Evolutionary conservation across 2,113 vertebrate species (phyloP).

Genomic region (Psephotus haematonotus): DNA sequence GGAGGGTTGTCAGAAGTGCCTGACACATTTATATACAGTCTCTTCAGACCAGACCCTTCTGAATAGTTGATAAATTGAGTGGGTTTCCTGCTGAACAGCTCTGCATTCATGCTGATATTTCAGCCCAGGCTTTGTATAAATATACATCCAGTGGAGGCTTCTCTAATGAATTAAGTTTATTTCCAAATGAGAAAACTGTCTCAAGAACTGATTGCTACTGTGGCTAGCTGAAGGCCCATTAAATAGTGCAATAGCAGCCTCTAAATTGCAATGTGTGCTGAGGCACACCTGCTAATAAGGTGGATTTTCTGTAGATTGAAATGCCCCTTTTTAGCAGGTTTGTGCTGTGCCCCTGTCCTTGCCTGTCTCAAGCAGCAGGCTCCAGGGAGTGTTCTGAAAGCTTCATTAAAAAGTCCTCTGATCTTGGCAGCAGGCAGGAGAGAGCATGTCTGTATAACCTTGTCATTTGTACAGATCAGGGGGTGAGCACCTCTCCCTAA

Average conservation of each 20-base stretch:
- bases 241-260: not conserved
- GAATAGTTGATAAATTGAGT: not conserved
- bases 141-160: not conserved
- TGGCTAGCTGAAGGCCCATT: not conserved
- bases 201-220: not conserved
- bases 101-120: not conserved
- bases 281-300: not conserved
- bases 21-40: not conserved
- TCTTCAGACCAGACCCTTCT: not conserved
- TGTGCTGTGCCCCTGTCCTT: not conserved
- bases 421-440: not conserved
- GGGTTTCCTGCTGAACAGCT: not conserved
- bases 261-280: not conserved
- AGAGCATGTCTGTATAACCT: not conserved
- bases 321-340: not conserved
- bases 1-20: not conserved
- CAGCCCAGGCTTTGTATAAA: not conserved
- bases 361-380: not conserved
- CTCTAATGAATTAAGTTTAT: not conserved
- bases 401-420: slow-evolving; percentile 34
- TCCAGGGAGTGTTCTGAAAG: not conserved
- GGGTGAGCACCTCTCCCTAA: not conserved
- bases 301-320: not conserved
- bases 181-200: not conserved
- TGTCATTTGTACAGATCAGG: not conserved